Base-by-base conservation (phyloP, 2,797 vertebrate genomes). In the Buphagus erythrorhynchus region DNA sequence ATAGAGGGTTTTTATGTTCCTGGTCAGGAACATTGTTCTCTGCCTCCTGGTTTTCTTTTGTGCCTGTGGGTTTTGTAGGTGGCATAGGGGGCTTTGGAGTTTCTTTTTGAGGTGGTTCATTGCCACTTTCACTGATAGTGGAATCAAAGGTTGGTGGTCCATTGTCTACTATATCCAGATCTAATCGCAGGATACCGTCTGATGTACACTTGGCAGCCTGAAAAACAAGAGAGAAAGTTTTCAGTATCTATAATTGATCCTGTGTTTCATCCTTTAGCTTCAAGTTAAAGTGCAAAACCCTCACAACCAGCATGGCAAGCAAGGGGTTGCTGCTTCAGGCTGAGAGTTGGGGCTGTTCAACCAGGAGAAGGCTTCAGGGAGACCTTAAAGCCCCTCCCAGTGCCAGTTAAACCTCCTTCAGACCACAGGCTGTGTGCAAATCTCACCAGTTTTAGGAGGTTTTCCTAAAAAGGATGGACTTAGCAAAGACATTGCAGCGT, bases 111-210 rank as follows among this genome's bases (percentile, higher is more conserved):
- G 82, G 84, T 45, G 96, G 68, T 7, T 12, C 75, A 19, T 91
- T 91, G n/a, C 80, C 94, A 26, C 76, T 90, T 68, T 98, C 96
- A 15, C 76, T 89, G 48, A 92, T 36, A 43, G 66, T 36, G 33
- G 71, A 45, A 71, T 94, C 81, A 11, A 97, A 97, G 74, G 96
- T 98, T 38, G 98, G 98, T 1, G 98, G 97, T 67, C 98, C 97
- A 0, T 92, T 96, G 74, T 98, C 97, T 3, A 98, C 97, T 63
- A 98, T 94, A 65, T 99, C 99, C 24, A 99, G 98, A 94, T 99
- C 99, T 80, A 99, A 96, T 79, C 99, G 98, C 57, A 98, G 94
- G 94, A 99, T 98, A 20, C 99, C 99, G 26, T 99, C 99, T n/a
- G 98, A 99, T 19, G 98, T 98, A 43, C 98, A 94, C 10, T 42